Evolutionary conservation across 2,113 vertebrate genomes (phyloP).

Genomic region (Mormyrus lacerda): DNA sequence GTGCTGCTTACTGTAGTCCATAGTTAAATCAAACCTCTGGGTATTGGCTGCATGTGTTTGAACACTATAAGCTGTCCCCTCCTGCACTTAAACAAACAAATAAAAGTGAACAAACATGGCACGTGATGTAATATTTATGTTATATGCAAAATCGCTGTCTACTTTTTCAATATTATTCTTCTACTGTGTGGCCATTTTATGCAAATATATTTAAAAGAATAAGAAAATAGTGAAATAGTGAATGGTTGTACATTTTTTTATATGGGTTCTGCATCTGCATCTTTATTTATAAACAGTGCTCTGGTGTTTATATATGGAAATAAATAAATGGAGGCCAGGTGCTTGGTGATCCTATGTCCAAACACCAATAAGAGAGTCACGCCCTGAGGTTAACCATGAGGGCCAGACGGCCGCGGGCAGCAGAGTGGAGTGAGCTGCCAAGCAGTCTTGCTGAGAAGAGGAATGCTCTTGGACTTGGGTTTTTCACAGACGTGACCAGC

Average conservation of each 20-base stretch:
- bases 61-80: not conserved
- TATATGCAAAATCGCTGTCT: not conserved
- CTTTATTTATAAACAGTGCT: constrained; percentile 12
- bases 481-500: constrained; percentile 21
- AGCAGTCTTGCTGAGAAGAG: not conserved
- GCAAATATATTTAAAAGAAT: not conserved
- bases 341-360: not conserved
- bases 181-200: not conserved
- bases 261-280: not conserved
- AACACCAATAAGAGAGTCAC: constrained; percentile 14
- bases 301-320: constrained; percentile 19
- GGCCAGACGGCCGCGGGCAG: constrained; percentile 3
- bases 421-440: not conserved
- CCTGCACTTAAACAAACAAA: not conserved
- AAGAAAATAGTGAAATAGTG: not conserved
- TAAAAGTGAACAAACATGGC: not conserved
- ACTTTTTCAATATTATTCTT: not conserved
- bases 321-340: constrained; percentile 21
- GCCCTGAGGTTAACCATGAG: constrained; percentile 19
- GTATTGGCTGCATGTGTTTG: not conserved
- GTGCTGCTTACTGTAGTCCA: not conserved
- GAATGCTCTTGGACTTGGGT: not conserved
- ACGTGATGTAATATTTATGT: not conserved
- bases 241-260: not conserved
- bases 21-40: constrained; percentile 3